Evolutionary conservation across 2,113 vertebrate genomes (phyloP).

Genomic region (Dipodomys ordii): DNA sequence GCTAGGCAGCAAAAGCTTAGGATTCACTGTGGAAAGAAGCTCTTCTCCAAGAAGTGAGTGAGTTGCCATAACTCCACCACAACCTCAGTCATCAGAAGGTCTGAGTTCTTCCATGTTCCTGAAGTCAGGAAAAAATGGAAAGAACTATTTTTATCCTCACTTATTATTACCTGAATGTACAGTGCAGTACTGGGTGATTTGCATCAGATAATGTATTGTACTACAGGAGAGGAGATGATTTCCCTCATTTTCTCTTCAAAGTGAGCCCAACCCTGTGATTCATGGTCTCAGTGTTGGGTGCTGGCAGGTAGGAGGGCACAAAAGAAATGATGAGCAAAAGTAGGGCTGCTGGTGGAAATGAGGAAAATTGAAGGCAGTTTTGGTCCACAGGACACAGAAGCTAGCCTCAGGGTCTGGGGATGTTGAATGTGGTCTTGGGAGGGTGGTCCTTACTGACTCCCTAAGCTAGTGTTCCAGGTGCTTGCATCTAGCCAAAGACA

Average conservation of each 20-base stretch:
- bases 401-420: not conserved
- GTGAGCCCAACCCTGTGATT: not conserved
- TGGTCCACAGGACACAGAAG: not conserved
- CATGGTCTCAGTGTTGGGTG: not conserved
- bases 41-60: not conserved
- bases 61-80: not conserved
- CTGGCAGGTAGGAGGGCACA: not conserved
- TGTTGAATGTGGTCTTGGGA: not conserved
- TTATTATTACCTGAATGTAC: not conserved
- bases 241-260: not conserved
- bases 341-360: not conserved
- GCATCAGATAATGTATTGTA: not conserved
- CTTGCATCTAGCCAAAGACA: too few species aligned
- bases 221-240: not conserved
- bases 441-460: too few species aligned
- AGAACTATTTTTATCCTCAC: not conserved
- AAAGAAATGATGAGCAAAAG: not conserved
- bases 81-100: not conserved
- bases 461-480: too few species aligned
- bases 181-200: not conserved
- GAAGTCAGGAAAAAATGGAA: conserved; percentile 8
- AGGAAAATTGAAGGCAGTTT: not conserved
- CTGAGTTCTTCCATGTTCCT: not conserved
- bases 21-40: not conserved
- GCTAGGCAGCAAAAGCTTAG: not conserved